Percentiles rank a stretch among this genome's conserved stretches.
Evolutionary conservation across 2,113 vertebrate genomes (phyloP).

Genomic region (Trichomycterus rosablanca): DNA sequence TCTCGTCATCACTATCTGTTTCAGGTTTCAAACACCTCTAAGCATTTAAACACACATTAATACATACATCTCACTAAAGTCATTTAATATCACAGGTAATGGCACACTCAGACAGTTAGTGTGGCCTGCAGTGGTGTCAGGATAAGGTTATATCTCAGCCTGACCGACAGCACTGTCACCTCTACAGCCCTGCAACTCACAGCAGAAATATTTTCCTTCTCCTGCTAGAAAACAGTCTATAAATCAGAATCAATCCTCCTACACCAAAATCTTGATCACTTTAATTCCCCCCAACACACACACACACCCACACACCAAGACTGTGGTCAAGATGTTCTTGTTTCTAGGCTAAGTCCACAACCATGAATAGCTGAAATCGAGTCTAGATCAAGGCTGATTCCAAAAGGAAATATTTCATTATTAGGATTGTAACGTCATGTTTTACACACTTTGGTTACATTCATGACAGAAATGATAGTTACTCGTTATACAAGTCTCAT

Average conservation of each 20-base stretch:
- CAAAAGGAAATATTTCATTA: too few relatives aligned
- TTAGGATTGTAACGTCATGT: too few relatives aligned
- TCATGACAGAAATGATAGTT: too few relatives aligned
- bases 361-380: too few relatives aligned
- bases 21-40: constrained; percentile 23
- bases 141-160: constrained; percentile 9
- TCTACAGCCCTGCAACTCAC: background rate
- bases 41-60: constrained; percentile 20
- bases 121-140: background rate
- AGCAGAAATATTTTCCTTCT: background rate
- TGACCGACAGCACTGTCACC: constrained; percentile 3
- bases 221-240: constrained; percentile 9
- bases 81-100: constrained; percentile 2
- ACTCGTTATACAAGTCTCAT: too few relatives aligned
- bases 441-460: too few relatives aligned
- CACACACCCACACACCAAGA: too few relatives aligned
- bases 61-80: constrained; percentile 15
- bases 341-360: too few relatives aligned
- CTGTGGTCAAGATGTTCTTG: too few relatives aligned
- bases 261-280: constrained; percentile 1
- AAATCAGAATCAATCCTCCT: constrained; percentile 19
- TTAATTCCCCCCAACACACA: constrained; percentile 8
- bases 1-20: constrained; percentile 6
- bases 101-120: background rate
- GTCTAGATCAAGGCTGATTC: too few relatives aligned